Conservation (phyloP, 2,888 invertebrate species). For the Sericinus montela region DNA sequence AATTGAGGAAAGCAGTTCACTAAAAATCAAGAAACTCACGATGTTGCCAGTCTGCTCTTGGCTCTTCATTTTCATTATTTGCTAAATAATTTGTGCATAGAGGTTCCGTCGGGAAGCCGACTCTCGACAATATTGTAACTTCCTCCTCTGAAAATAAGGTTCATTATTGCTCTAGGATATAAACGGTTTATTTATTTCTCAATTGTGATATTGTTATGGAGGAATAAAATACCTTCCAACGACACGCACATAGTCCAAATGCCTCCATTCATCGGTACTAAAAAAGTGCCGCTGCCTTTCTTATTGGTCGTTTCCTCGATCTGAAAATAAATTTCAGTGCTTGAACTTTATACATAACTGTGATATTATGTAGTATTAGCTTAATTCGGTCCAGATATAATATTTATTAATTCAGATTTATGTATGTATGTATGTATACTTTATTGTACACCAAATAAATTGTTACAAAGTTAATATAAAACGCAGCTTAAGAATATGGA, state of each 20-base stretch:
- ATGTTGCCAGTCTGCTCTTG: slow-evolving; percentile 89
- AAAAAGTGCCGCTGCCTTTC: slow-evolving; percentile 80
- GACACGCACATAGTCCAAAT: slow-evolving; percentile 94
- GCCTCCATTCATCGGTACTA: slow-evolving; percentile 94
- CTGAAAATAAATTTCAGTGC: slow-evolving; percentile 37
- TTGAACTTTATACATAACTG: background rate
- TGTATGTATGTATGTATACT: too few species aligned
- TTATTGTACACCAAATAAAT: too few species aligned
- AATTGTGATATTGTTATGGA: background rate
- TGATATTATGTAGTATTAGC: too few species aligned
- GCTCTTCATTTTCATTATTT: slow-evolving; percentile 85
- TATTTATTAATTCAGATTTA: too few species aligned
- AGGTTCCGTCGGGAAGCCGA: slow-evolving; percentile 84
- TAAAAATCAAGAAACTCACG: slow-evolving; percentile 70
- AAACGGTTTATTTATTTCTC: background rate
- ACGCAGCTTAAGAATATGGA: too few species aligned
- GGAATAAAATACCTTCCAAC: slow-evolving; percentile 81
- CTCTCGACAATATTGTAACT: slow-evolving; percentile 81
- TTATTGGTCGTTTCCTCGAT: slow-evolving; percentile 59
- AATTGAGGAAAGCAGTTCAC: too few species aligned
- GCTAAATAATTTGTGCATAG: slow-evolving; percentile 90
- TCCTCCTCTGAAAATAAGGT: slow-evolving; percentile 81
- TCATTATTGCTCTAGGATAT: background rate
- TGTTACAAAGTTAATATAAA: too few species aligned
- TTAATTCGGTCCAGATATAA: too few species aligned